Evolutionary conservation across 2,888 invertebrate species (phyloP), one percentile per base, ranked within the genome.

Genomic region (Scaptomyza cyrtandrae): DNA sequence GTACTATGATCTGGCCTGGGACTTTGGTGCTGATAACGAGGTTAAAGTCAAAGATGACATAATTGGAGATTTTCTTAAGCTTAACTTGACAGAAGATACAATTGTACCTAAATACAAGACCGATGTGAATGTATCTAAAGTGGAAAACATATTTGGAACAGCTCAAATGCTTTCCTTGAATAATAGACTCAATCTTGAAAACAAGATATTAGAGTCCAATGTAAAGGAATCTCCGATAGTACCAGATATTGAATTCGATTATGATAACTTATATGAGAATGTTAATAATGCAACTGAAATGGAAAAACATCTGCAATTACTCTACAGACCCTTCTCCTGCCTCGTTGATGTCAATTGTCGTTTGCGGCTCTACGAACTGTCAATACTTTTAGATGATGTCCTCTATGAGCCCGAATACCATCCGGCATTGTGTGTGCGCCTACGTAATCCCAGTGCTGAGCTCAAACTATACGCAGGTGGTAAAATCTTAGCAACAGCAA

Each of bases 321-420:
- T 75, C 5, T 84, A 73, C 16, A 65, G 80, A 57, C 88, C 88
- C 5, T 84, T 88, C 27, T 73, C 50, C 7, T 77, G 80, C 14
- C 2, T 48, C 2, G 70, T 80, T n/a, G 80, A 88, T 27, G 31
- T 75, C 41, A 63, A 57, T 4, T 82, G 75, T 13, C 64, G 48
- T 0, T 80, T 80, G 7, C 72, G 62, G 6, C 55, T 84, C 16
- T 69, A 54, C n/a, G 78, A 88, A 9, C 29, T 84, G 43, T 54
- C 80, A 4, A 60, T 80, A 10, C 44, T 85, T 0, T 6, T 87
- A n/a, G 59, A 71, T n/a, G 55, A 79, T 6, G 27, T 67, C 0
- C 66, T 62, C 11, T 87, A 71, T 39, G 86, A 87, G 14, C 78
- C 88, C 1, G 62, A 58, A 6, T 37, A 39, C 4, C 78, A 86